A percentile compares a stretch with the other conserved stretches of the same genome.
Conservation (phyloP, 2,113 vertebrate genomes). For the Rhegmatorhina hoffmannsi region DNA sequence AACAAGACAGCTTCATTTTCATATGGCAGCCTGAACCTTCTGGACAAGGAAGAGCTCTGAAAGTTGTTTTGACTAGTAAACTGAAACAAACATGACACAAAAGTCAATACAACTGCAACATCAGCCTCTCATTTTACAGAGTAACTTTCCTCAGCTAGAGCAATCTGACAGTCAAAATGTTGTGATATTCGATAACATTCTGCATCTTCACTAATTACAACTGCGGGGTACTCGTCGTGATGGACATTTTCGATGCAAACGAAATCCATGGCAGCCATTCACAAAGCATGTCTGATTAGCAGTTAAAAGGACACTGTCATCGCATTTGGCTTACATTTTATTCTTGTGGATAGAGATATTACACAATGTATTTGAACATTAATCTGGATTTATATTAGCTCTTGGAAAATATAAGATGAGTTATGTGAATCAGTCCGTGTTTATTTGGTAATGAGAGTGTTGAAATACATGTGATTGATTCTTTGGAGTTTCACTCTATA, state of each 20-base stretch:
- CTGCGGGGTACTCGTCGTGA: constrained; percentile 16
- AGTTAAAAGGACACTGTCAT: constrained; percentile 42
- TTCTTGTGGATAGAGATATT: constrained; percentile 5
- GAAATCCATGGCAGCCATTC: constrained; percentile 59
- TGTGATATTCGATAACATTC: constrained; percentile 63
- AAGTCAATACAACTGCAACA: constrained; percentile 81
- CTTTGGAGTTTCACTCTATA: constrained; percentile 12
- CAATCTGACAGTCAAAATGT: constrained; percentile 73
- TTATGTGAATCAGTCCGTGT: background rate
- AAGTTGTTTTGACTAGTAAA: constrained; percentile 84
- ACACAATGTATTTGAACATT: constrained; percentile 13
- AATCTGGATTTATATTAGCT: constrained; percentile 44
- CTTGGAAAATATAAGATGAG: constrained; percentile 6
- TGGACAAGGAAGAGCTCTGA: constrained; percentile 77
- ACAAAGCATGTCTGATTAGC: constrained; percentile 37
- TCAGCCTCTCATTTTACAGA: constrained; percentile 73
- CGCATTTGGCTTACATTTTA: background rate
- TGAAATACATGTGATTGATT: constrained; percentile 32
- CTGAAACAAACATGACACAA: constrained; percentile 84
- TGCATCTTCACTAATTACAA: constrained; percentile 74
- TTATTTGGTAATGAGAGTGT: background rate
- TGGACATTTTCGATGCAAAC: constrained; percentile 58
- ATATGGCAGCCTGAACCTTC: constrained; percentile 78
- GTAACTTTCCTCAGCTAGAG: constrained; percentile 55
- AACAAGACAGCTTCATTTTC: constrained; percentile 86